These are phyloP conservation scores for Rallus crepitans DNA, from an alignment of 2,797 vertebrate species.

Conservation along the genomic window DNA sequence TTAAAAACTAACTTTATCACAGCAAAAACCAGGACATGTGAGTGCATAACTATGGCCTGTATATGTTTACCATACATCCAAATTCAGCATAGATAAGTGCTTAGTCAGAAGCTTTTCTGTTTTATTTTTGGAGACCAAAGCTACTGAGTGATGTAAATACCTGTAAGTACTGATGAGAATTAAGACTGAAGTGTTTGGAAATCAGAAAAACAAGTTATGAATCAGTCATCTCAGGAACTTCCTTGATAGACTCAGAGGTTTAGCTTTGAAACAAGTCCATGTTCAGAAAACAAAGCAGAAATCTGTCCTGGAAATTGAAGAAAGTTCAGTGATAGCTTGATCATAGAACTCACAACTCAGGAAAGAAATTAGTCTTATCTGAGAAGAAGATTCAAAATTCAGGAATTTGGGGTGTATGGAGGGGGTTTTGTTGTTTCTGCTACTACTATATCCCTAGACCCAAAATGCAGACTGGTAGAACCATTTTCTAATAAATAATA, in stretches of 20 bases:
- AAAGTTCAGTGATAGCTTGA: background rate
- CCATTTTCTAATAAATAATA: background rate
- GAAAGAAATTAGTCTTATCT: background rate
- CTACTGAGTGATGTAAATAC: background rate
- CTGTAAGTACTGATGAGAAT: background rate
- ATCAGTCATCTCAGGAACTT: background rate
- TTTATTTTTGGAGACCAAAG: background rate
- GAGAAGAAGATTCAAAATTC: background rate
- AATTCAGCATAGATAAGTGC: background rate
- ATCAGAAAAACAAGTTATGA: slow-evolving; percentile 13
- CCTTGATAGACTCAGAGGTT: background rate
- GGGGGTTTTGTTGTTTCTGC: background rate
- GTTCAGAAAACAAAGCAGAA: background rate
- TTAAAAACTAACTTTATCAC: too few species aligned
- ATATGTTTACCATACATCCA: background rate
- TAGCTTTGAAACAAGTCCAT: background rate
- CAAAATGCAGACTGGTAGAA: background rate
- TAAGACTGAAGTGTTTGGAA: slow-evolving; percentile 24
- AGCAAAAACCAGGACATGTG: too few species aligned
- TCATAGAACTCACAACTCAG: slow-evolving; percentile 5
- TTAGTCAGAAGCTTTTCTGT: background rate
- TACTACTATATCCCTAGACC: background rate
- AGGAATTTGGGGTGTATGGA: background rate
- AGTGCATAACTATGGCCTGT: background rate
- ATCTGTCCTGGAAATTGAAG: background rate